A percentile compares a stretch with the other conserved stretches of the same genome.
Evolutionary conservation across 1,140 invertebrate species (phyloP).

Genomic region (Formica selysi): DNA sequence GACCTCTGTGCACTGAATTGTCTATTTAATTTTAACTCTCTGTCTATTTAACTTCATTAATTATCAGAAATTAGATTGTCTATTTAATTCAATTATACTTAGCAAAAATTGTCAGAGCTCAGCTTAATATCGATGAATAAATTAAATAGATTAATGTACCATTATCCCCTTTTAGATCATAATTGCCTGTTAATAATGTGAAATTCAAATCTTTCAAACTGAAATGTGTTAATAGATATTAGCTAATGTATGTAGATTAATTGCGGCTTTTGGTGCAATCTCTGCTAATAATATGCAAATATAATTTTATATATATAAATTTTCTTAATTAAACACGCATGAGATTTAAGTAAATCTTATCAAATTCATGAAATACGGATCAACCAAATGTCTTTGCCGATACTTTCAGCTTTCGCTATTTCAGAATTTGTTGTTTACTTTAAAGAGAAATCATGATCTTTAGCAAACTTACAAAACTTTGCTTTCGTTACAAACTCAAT

Average conservation of each 20-base stretch:
- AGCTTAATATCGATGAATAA: neutral
- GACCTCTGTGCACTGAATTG: neutral
- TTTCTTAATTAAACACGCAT: neutral
- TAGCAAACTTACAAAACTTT: constrained; percentile 36
- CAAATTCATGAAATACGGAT: constrained; percentile 27
- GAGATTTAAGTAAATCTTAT: constrained; percentile 9
- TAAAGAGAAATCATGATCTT: constrained; percentile 38
- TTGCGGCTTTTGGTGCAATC: neutral
- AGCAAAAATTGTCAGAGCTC: neutral
- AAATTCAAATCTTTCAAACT: neutral
- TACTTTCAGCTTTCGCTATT: constrained; percentile 28
- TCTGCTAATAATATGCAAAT: neutral
- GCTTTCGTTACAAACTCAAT: constrained; percentile 59
- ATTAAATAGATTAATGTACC: constrained; percentile 2
- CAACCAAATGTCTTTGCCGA: neutral
- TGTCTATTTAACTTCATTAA: constrained; percentile 25
- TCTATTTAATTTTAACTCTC: constrained; percentile 24
- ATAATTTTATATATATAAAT: neutral
- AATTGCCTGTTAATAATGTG: constrained; percentile 2
- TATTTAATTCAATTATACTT: constrained; percentile 18
- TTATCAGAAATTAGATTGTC: constrained; percentile 25
- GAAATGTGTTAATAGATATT: neutral
- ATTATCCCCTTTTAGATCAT: neutral
- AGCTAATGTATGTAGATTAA: neutral
- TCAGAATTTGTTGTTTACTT: constrained; percentile 36